These are phyloP conservation scores for Probosciger aterrimus DNA, from an alignment of 2,113 vertebrate species.

Conservation along the genomic window DNA sequence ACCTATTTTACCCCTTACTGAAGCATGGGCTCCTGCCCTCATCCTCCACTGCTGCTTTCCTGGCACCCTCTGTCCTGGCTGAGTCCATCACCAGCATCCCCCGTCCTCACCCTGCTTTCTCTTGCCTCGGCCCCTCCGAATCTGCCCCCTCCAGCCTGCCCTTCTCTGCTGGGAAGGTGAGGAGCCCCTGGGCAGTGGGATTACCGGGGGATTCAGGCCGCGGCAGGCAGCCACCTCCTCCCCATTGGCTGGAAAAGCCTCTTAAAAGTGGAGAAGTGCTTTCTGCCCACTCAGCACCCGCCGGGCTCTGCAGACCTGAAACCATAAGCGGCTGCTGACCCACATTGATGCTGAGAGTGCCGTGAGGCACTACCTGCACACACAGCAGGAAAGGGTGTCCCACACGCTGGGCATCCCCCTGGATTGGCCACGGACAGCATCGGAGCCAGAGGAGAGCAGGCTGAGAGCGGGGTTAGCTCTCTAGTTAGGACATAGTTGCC, in stretches of 20 bases:
- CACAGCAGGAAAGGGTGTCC: background rate
- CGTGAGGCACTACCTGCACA: background rate
- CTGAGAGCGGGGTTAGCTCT: background rate
- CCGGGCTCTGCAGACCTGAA: slow-evolving; percentile 11
- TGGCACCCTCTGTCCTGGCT: background rate
- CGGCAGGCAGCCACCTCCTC: slow-evolving; percentile 34
- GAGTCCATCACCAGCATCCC: background rate
- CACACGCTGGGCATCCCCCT: accelerated
- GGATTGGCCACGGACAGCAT: accelerated
- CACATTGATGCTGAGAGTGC: background rate
- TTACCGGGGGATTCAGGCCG: slow-evolving; percentile 38
- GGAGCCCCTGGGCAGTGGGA: slow-evolving; percentile 7
- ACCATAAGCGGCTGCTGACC: slow-evolving; percentile 55
- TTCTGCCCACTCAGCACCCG: slow-evolving; percentile 51
- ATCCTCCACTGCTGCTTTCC: background rate
- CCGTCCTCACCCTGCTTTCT: accelerated
- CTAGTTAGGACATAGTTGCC: background rate
- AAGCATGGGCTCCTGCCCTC: accelerated
- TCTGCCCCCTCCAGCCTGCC: background rate
- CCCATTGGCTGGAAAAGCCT: slow-evolving; percentile 66
- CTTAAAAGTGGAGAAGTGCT: slow-evolving; percentile 66
- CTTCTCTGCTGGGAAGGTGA: background rate
- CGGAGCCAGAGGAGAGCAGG: background rate
- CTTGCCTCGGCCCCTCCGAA: background rate
- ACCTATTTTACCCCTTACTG: background rate